These are phyloP conservation scores for Punctoribates punctum DNA, from an alignment of 2,888 invertebrate genomes.

Conservation along the genomic window DNA sequence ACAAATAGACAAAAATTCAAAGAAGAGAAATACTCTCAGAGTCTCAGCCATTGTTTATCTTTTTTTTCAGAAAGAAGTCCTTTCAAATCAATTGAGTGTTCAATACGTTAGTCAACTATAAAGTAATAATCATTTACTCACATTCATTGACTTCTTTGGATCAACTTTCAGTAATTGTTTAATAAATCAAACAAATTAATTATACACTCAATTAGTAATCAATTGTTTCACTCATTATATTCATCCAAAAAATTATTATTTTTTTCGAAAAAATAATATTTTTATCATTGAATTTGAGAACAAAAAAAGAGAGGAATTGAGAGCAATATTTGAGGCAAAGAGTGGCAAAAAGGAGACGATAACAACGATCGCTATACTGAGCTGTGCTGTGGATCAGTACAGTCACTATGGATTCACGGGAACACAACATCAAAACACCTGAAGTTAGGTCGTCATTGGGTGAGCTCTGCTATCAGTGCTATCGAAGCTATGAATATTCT, in stretches of 20 bases:
- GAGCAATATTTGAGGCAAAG: not conserved
- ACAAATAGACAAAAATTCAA: not conserved
- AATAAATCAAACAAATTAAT: too few species aligned
- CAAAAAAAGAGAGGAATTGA: constrained; percentile 17
- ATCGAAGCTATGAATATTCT: constrained; percentile 19
- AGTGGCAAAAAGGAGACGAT: constrained; percentile 16
- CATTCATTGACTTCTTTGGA: too few species aligned
- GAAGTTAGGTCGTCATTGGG: constrained; percentile 36
- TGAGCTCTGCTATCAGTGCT: not conserved
- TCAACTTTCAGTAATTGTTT: too few species aligned
- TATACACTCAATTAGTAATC: too few species aligned
- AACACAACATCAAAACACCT: constrained; percentile 37
- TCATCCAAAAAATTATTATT: not conserved
- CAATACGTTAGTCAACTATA: too few species aligned
- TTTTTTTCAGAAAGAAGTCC: too few species aligned
- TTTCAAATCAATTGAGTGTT: too few species aligned
- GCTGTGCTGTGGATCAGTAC: not conserved
- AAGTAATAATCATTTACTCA: too few species aligned
- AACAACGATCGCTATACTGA: not conserved
- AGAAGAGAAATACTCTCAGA: too few species aligned
- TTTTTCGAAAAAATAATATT: not conserved
- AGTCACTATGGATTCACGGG: constrained; percentile 32
- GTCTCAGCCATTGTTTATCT: too few species aligned
- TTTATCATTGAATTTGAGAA: constrained; percentile 3
- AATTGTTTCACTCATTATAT: not conserved